phyloP scores from a whole-genome alignment of 2,888 invertebrate genomes.

The Plutella xylostella region DNA sequence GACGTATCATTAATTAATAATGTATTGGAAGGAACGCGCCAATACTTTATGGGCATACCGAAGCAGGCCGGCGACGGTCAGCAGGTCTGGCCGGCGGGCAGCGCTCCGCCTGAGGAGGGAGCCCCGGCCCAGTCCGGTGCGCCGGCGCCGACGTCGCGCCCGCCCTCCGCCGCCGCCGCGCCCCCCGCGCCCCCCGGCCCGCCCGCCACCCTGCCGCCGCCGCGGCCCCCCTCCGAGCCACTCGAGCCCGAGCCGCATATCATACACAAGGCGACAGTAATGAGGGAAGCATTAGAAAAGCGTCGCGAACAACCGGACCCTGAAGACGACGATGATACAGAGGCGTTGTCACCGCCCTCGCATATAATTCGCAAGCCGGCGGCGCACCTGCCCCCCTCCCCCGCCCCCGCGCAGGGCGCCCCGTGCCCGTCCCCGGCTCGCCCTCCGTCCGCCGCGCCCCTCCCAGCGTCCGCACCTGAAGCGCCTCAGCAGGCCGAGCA shows the following conservation, averaged over 20 bases:
- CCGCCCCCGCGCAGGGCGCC: conserved; percentile 45
- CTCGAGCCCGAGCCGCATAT: conserved; percentile 67
- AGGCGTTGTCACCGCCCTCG: conserved; percentile 56
- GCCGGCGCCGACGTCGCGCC: conserved; percentile 53
- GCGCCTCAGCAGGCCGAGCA: conserved; percentile 34
- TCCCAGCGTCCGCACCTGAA: conserved; percentile 8
- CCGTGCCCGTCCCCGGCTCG: conserved; percentile 29
- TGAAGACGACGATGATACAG: conserved; percentile 50
- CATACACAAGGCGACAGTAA: conserved; percentile 65
- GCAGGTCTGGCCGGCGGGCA: conserved; percentile 42
- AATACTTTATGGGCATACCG: conserved; percentile 85
- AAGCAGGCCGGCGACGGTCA: conserved; percentile 57
- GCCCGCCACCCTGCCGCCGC: conserved; percentile 43
- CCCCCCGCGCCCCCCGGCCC: conserved; percentile 33
- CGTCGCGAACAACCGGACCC: conserved; percentile 53
- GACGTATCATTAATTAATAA: conserved; percentile 80
- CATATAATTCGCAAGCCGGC: conserved; percentile 59
- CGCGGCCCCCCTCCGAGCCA: conserved; percentile 59
- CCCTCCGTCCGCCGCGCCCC: conserved; percentile 8
- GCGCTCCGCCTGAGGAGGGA: conserved; percentile 45
- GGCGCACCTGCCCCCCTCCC: conserved; percentile 39
- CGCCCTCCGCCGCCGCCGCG: conserved; percentile 63
- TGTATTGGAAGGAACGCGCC: conserved; percentile 86
- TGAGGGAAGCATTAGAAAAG: conserved; percentile 64
- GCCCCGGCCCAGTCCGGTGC: conserved; percentile 55